These are phyloP conservation scores for Chromis chromis DNA, from an alignment of 2,797 vertebrate species.

Conservation along the genomic window DNA sequence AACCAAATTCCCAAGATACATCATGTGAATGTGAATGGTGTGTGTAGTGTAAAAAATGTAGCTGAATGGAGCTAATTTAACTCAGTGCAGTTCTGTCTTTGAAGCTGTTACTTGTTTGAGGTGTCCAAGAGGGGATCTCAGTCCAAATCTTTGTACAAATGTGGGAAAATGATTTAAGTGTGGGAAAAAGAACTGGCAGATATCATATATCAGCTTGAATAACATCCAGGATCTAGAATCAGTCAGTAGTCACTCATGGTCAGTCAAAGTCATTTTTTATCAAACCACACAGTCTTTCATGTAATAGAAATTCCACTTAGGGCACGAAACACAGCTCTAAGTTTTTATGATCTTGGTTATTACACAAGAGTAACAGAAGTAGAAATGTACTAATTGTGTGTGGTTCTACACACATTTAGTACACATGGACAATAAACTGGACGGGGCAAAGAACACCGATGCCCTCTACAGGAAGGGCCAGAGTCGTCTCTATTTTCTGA, in stretches of 20 bases:
- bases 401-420: too few relatives aligned
- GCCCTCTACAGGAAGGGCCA: too few relatives aligned
- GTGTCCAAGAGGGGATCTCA: not conserved
- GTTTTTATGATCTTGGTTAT: too few relatives aligned
- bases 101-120: not conserved
- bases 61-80: not conserved
- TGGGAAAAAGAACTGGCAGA: conserved; percentile 13
- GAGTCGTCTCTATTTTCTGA: too few relatives aligned
- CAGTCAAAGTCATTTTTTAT: conserved; percentile 2
- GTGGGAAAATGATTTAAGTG: not conserved
- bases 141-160: not conserved
- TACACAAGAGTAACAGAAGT: not conserved
- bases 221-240: conserved; percentile 21
- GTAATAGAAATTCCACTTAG: too few relatives aligned
- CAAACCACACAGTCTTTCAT: too few relatives aligned
- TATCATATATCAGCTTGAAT: not conserved
- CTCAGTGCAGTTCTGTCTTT: conserved; percentile 3
- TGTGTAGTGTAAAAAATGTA: not conserved
- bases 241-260: conserved; percentile 3
- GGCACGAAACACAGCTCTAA: too few relatives aligned
- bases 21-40: not conserved
- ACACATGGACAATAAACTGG: too few relatives aligned
- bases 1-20: not conserved
- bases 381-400: conserved; percentile 1
- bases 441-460: too few relatives aligned